Evolutionary conservation across 2,888 invertebrate species (phyloP).

Genomic region (Volucella inflata): DNA sequence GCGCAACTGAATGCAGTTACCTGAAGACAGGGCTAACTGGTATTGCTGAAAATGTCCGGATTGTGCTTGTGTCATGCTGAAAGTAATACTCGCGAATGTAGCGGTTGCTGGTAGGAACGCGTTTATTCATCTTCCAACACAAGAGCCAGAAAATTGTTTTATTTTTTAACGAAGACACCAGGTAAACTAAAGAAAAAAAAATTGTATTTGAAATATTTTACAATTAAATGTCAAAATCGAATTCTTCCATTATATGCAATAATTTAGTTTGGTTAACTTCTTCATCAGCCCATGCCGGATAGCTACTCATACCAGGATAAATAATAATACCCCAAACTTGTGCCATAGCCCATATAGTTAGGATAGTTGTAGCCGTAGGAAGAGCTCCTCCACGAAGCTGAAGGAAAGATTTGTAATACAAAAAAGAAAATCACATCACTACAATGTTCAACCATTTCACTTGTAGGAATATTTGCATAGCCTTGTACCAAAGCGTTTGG

Average conservation of each 20-base stretch:
- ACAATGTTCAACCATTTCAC: conserved; percentile 87
- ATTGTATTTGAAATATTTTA: not conserved
- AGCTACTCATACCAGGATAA: conserved; percentile 81
- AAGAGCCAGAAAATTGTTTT: no score
- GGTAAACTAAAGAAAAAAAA: not conserved
- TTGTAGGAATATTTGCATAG: conserved; percentile 89
- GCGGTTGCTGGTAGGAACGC: no score
- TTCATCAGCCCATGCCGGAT: conserved; percentile 37
- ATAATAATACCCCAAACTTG: conserved; percentile 88
- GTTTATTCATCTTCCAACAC: no score
- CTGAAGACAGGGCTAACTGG: no score
- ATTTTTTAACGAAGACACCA: not conserved
- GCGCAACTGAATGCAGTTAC: no score
- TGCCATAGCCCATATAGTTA: conserved; percentile 88
- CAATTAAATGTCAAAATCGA: not conserved
- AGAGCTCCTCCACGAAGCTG: conserved; percentile 89
- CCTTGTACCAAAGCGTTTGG: conserved; percentile 96
- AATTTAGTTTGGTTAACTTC: conserved; percentile 1
- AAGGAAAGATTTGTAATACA: conserved; percentile 71
- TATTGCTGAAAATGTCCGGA: no score
- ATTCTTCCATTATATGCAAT: not conserved
- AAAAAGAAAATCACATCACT: not conserved
- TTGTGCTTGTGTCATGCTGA: no score
- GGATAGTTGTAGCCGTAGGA: conserved; percentile 89
- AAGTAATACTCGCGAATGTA: no score